Conservation (phyloP, 2,797 vertebrate species). For the Thamnophis elegans region DNA sequence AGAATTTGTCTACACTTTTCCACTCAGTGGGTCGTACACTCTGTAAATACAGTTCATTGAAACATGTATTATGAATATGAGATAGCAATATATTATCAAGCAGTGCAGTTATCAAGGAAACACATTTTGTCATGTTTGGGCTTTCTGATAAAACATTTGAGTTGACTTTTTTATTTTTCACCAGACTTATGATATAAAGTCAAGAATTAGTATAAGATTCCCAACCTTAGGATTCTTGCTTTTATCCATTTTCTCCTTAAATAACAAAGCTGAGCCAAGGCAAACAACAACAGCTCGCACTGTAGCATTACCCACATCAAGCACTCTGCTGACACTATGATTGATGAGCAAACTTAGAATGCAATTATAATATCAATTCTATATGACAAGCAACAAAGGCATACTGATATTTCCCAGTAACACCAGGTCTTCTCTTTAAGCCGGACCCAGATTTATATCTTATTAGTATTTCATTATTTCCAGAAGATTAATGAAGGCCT, state of each 20-base stretch:
- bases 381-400: conserved; percentile 19
- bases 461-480: conserved; percentile 10
- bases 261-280: not conserved
- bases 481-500: conserved; percentile 7
- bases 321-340: not conserved
- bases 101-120: not conserved
- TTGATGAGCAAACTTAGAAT: conserved; percentile 36
- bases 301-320: not conserved
- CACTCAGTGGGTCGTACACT: not conserved
- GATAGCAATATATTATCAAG: not conserved
- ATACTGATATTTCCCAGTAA: conserved; percentile 1
- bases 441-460: not conserved
- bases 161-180: not conserved
- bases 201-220: not conserved
- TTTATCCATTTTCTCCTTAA: not conserved
- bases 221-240: not conserved
- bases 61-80: not conserved
- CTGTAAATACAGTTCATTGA: not conserved
- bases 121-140: not conserved
- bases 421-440: not conserved
- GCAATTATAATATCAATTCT: conserved; percentile 29
- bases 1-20: not conserved
- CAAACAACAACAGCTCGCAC: not conserved
- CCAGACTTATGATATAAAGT: not conserved
- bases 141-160: not conserved